Evolutionary conservation across 2,888 invertebrate genomes (phyloP), one percentile per base, ranked within the genome.

Genomic region (Lucinisca nassula): DNA sequence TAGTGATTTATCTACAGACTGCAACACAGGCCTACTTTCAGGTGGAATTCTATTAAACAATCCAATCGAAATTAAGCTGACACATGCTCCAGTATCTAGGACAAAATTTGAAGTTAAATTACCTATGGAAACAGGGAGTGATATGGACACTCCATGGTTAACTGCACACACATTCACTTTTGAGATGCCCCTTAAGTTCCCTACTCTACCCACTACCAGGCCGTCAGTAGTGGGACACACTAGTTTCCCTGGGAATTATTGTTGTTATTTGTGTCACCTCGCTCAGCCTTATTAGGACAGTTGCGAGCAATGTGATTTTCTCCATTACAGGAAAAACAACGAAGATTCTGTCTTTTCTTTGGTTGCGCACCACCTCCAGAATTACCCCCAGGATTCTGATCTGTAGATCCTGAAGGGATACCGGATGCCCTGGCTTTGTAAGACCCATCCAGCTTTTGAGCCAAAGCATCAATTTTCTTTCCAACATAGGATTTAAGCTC

Each of bases 171-270:
- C 24, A 27, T 30, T 61, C 6, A 8, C 1, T 51, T 80, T 51
- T 84, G n/a, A n/a, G n/a, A n/a, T n/a, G n/a, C n/a, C n/a, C n/a
- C n/a, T n/a, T n/a, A n/a, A n/a, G n/a, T n/a, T n/a, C n/a, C n/a
- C n/a, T n/a, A n/a, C n/a, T n/a, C n/a, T n/a, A n/a, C 81, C 87
- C 77, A 77, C 78, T 30, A 70, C 81, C 27, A 76, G 87, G 84
- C 87, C 84, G 87, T 70, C 73, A 32, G 87, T n/a, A 74, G 38
- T 73, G 80, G 87, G 81, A 84, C 78, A 24, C n/a, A 3, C 49
- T 87, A 84, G 87, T 87, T 87, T 84, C 14, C 72, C 81, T 55
- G 21, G 24, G 67, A 61, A 17, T 4, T 72, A 45, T n/a, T 17
- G 3, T 24, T 10, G 2, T 35, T 72, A 32, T 45, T 72, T 8